A percentile compares a stretch with the other conserved stretches of the same genome.
These are phyloP conservation scores for Erithacus rubecula DNA, from an alignment of 2,797 vertebrate species.

Conservation along the genomic window DNA sequence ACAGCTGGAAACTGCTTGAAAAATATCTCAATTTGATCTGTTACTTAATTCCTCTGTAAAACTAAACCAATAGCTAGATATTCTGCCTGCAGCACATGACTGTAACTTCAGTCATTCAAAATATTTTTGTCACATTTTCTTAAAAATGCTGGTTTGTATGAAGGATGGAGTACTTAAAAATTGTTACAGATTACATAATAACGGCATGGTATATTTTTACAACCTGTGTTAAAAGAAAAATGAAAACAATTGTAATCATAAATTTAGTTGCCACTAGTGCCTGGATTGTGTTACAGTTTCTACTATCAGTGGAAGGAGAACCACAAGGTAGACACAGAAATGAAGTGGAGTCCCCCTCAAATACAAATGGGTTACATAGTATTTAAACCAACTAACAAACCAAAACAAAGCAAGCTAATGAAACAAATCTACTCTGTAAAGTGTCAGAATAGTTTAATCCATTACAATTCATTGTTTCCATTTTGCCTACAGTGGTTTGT, in stretches of 20 bases:
- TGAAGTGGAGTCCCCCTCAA: neutral
- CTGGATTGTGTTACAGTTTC: neutral
- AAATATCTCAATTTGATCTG: neutral
- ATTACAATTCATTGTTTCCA: neutral
- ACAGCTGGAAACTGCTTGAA: slow-evolving; percentile 22
- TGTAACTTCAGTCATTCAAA: slow-evolving; percentile 25
- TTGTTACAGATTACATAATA: neutral
- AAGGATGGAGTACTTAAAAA: neutral
- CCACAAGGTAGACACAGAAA: neutral
- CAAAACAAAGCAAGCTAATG: neutral
- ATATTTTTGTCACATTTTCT: neutral
- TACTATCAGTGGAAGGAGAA: neutral
- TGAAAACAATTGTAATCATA: neutral
- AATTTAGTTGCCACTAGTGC: neutral
- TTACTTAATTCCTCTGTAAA: slow-evolving; percentile 28
- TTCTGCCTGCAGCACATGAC: neutral
- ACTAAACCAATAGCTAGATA: slow-evolving; percentile 19
- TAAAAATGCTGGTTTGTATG: neutral
- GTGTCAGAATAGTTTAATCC: slow-evolving; percentile 10
- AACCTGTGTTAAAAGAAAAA: neutral
- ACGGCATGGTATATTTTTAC: neutral
- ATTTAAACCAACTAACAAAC: neutral
- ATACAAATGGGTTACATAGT: neutral
- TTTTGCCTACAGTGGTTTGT: neutral
- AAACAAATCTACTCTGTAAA: slow-evolving; percentile 20